phyloP scores from a whole-genome alignment of 2,113 vertebrate species.

The Dasyprocta punctata region DNA sequence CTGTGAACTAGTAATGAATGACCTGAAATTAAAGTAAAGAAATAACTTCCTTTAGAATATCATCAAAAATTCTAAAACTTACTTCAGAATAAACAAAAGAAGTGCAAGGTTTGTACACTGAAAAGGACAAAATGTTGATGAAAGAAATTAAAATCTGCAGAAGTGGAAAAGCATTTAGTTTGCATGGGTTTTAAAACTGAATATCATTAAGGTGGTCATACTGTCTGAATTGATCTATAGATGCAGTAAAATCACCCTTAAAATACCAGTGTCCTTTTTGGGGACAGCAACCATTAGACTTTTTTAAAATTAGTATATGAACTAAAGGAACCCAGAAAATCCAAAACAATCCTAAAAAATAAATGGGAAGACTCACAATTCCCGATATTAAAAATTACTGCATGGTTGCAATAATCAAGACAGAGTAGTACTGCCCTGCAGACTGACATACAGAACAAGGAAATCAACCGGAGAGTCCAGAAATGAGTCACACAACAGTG shows the following conservation, averaged over 20 bases:
- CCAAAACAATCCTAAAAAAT: neutral
- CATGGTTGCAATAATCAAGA: neutral
- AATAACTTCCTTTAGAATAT: neutral
- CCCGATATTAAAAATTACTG: neutral
- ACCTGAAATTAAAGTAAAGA: neutral
- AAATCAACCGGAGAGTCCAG: neutral
- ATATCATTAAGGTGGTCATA: neutral
- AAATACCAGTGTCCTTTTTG: neutral
- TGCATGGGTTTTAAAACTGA: neutral
- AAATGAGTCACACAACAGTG: neutral
- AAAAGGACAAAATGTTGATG: neutral
- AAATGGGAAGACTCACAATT: neutral
- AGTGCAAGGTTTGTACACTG: neutral
- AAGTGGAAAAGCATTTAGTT: neutral
- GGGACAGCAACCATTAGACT: neutral
- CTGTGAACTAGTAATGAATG: neutral
- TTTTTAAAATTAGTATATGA: neutral
- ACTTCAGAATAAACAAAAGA: neutral
- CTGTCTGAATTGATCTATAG: neutral
- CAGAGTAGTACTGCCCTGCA: too few species aligned
- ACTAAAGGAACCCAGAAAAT: neutral
- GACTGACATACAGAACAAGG: too few species aligned
- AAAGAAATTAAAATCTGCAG: neutral
- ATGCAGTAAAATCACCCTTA: neutral
- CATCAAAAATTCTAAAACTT: neutral